Conservation (phyloP, 2,888 invertebrate species). For the Macroteleia sp. region DNA sequence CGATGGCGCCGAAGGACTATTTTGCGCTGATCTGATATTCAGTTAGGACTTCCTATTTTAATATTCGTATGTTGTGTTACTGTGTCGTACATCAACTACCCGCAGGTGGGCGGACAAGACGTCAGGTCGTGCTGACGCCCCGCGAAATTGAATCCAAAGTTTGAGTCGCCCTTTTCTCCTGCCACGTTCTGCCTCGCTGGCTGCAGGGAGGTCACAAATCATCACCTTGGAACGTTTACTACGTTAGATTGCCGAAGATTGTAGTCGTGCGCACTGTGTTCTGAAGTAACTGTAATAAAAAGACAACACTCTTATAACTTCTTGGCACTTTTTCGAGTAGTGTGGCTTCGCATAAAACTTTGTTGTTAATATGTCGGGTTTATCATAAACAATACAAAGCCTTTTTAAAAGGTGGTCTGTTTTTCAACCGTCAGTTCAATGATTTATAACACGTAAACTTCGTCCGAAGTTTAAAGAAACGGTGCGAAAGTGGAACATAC, state of each 20-base stretch:
- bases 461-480: not conserved
- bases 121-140: constrained; percentile 81
- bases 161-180: constrained; percentile 72
- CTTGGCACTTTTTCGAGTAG: constrained; percentile 29
- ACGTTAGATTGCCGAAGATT: constrained; percentile 82
- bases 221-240: constrained; percentile 81
- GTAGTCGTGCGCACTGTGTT: constrained; percentile 69
- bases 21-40: constrained; percentile 51
- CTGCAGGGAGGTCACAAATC: constrained; percentile 82
- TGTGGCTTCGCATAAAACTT: constrained; percentile 35
- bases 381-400: constrained; percentile 41
- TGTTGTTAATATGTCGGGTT: constrained; percentile 24
- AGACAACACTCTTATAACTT: constrained; percentile 31
- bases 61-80: constrained; percentile 62
- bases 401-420: no score
- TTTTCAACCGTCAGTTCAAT: constrained; percentile 5
- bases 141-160: constrained; percentile 83
- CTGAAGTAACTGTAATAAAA: constrained; percentile 25
- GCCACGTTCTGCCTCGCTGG: constrained; percentile 64
- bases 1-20: constrained; percentile 43
- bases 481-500: no score
- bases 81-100: constrained; percentile 68
- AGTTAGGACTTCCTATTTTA: constrained; percentile 62
- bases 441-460: constrained; percentile 24
- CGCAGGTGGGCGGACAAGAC: constrained; percentile 82